Evolutionary conservation across 2,113 vertebrate species (phyloP).

Genomic region (Suricata suricatta): DNA sequence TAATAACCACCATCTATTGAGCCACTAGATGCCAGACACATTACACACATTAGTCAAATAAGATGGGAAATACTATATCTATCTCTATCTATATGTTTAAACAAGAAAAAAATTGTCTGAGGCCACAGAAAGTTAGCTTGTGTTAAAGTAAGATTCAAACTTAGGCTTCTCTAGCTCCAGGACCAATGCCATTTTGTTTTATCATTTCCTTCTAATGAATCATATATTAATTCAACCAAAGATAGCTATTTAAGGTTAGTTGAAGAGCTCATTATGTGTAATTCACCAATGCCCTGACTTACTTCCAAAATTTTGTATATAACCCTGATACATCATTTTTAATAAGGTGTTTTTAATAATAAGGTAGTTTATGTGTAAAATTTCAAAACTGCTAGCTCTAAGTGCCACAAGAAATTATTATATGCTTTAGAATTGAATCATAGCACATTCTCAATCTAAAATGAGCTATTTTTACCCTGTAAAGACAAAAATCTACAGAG

Average conservation of each 20-base stretch:
- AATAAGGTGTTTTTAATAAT: neutral
- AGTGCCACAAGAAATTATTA: neutral
- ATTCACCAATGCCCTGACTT: neutral
- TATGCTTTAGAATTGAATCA: neutral
- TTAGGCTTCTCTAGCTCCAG: neutral
- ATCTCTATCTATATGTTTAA: neutral
- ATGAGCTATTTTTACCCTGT: neutral
- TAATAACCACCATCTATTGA: neutral
- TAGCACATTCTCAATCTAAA: neutral
- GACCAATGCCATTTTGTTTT: neutral
- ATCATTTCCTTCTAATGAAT: neutral
- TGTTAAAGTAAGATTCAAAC: neutral
- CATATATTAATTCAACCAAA: neutral
- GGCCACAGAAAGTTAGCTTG: neutral
- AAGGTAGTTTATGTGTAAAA: neutral
- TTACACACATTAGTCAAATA: neutral
- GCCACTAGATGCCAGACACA: neutral
- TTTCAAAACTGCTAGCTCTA: neutral
- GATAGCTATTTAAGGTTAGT: neutral
- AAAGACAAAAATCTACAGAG: conserved; percentile 1
- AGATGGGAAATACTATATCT: neutral
- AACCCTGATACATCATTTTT: neutral
- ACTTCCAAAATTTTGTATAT: neutral
- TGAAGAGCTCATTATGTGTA: neutral
- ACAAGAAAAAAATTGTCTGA: neutral